These are phyloP conservation scores for Isichthys henryi DNA, from an alignment of 2,113 vertebrate species.

Conservation along the genomic window DNA sequence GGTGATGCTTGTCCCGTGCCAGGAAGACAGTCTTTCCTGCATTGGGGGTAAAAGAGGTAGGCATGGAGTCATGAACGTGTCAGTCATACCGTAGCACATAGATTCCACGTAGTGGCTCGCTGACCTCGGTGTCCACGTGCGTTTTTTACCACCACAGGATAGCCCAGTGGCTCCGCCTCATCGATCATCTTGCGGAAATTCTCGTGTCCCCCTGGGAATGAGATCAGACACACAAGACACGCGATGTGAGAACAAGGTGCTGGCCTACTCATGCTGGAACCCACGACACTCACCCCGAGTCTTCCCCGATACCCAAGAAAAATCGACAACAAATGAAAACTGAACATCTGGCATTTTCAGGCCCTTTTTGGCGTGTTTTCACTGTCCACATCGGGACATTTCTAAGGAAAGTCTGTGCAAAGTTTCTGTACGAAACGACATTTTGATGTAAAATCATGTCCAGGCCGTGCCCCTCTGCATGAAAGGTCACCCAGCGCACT, in stretches of 20 bases:
- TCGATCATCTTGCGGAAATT: slow-evolving; percentile 88
- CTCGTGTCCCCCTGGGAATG: slow-evolving; percentile 73
- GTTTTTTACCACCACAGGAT: slow-evolving; percentile 85
- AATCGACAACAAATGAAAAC: neutral
- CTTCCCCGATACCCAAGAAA: neutral
- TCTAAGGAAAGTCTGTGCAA: neutral
- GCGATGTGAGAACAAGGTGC: no score
- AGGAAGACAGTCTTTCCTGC: slow-evolving; percentile 83
- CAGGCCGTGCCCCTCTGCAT: neutral
- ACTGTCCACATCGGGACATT: neutral
- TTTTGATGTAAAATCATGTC: neutral
- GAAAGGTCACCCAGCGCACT: neutral
- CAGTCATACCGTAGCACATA: neutral
- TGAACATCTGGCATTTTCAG: neutral
- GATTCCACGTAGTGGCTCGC: slow-evolving; percentile 14
- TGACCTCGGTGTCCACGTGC: slow-evolving; percentile 82
- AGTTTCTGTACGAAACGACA: neutral
- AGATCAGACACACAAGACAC: neutral
- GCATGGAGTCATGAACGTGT: neutral
- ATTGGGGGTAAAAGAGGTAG: neutral
- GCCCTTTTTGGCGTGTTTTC: neutral
- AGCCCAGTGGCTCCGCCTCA: slow-evolving; percentile 80
- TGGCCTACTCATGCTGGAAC: neutral
- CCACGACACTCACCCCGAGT: neutral
- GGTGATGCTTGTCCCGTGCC: slow-evolving; percentile 80